Evolutionary conservation across 2,797 vertebrate species (phyloP), one percentile per base, ranked within the genome.

Genomic region (Pyrocephalus nanus): DNA sequence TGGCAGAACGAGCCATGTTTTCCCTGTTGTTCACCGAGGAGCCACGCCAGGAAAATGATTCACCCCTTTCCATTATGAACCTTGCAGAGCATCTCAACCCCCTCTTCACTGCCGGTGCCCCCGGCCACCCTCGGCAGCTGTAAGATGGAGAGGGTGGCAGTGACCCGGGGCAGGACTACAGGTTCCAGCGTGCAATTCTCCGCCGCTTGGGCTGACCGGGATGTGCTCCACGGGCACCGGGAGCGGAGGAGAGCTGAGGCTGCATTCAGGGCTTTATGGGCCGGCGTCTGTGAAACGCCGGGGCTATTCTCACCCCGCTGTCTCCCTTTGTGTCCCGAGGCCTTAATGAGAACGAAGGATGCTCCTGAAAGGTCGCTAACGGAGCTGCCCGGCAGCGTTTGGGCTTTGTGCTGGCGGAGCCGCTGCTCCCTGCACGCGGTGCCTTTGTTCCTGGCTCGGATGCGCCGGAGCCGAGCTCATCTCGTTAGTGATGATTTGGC

Each of bases 121-220:
- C 47, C 3, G 0, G 84, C 75, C 18, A 34, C 45, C 76, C 69
- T 48, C 3, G 0, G 85, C 75, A 75, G 81, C 64, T 32, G 27
- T 43, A 53, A 93, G 75, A 87, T 75, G 83, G 93, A 91, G 87
- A 66, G 65, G 61, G 23, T 23, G 43, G 72, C 4, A 3, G 73
- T 7, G 30, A 15, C 90, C 80, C 1, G 3, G 23, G 2, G 3
- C 53, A 64, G 73, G 66, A 94, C 91, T 90, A 74, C 92, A 92
- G 89, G 84, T 87, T 89, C 93, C 94, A 88, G 94, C 2, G 51
- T 95, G 93, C 91, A 89, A 4, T 92, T 86, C 90, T 85, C 47
- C 0, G 0, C 71, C 2, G 7, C 54, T 43, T 69, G 0, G 2
- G 69, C 70, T 43, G 7, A 12, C 27, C 1, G 4, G 54, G 67